Base-by-base conservation (phyloP, 2,797 vertebrate species). In the Hyperoplus immaculatus region DNA sequence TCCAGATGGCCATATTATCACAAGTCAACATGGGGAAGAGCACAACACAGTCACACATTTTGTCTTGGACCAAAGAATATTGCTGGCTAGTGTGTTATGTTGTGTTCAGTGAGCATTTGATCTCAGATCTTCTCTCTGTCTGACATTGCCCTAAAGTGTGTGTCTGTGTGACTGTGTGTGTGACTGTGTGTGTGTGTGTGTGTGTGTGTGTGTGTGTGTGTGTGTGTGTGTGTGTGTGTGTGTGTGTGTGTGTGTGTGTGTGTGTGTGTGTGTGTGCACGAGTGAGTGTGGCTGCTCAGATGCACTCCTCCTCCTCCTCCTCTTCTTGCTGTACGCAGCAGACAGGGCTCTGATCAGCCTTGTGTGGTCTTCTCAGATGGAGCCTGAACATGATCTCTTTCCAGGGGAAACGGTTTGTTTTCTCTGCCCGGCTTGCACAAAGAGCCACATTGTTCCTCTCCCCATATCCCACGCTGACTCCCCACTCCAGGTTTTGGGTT, bases 351-450 rank as follows among this genome's bases (percentile, higher is more conserved):
- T 80, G 93, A 94, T 92, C 93, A 93, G 92, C 94, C 93, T 89
- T 94, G 93, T 94, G 94, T 94, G 94, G 94, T 94, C 94, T 92
- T 90, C 93, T 94, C 92, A 90, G 90, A 92, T 93, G 92, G 91
- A 92, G 89, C 69, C 91, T 80, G 91, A 94, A 94, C 91, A 87
- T 85, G 93, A 94, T 94, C 94, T 94, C 93, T 94, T 94, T 94
- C 93, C 89, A 91, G 92, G 94, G 93, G 93, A 94, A 93, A 91
- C 86, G 87, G 93, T 93, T 94, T 94, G 91, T 95, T 95, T 95
- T 94, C 93, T 82, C 88, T 91, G 89, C 92, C 89, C 85, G 68
- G 87, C 93, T 94, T 80, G 87, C 93, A 95, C 93, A 95, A 94
- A 95, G 93, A 93, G 88, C 89, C 91, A 88, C 91, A 93, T 95